Base-by-base conservation (phyloP, 2,888 invertebrate species). In the Zele albiditarsus region DNA sequence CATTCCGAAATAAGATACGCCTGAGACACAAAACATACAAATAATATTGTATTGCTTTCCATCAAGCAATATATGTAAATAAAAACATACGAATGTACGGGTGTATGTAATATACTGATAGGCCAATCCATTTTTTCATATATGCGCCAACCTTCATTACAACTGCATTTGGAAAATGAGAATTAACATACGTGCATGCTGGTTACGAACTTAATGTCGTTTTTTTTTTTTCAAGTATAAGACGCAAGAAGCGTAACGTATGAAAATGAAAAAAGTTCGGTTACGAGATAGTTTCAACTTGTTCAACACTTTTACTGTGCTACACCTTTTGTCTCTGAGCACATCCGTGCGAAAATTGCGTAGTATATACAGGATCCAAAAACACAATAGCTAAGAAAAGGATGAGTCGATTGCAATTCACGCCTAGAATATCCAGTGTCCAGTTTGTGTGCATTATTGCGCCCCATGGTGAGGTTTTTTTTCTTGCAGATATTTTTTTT, bases 1-100 rank as follows among this genome's bases (percentile, higher is more conserved):
- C 83, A 82, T 82, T 84, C 84, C 85, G 89, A 87, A 88, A 89
- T 82, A 80, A 82, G 88, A 89, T 89, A 89, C 87, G 89, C 89
- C 89, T 89, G 89, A 82, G 89, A 89, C 83, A 67, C 46, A 28
- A 68, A 68, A 53, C 68, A 68, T 49, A 68, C 68, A 68, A 68
- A 68, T 68, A 68, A 68, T 68, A 53, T 68, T 68, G 28, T 68
- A 79, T 81, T 79, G 78, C 80, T 71, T 80, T 80, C 79, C 76
- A 77, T 78, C 78, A 69, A 73, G 73, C 65, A 75, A 75, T 81
- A 81, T 82, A 81, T 78, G 76, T 74, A 77, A 77, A 78, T 49
- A 53, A 78, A 79, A 77, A 67, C 72, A 79, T n/a, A 60, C 3
- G 8, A n/a, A 20, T 53, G 1, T n/a, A 20, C 2, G 53, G 3